Conservation (phyloP, 2,113 vertebrate genomes). For the Petromus typicus region DNA sequence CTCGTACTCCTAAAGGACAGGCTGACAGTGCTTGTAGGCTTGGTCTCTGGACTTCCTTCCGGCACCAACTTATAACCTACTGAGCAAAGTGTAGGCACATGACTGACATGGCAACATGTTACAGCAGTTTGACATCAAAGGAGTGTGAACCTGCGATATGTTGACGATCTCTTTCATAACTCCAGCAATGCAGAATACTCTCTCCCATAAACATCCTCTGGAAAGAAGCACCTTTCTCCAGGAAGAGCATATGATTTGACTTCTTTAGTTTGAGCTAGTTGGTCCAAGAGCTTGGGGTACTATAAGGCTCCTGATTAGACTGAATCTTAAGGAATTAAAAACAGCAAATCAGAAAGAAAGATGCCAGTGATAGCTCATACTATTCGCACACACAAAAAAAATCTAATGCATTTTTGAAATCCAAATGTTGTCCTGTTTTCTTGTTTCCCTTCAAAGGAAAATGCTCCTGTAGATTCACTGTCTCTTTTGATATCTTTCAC, state of each 20-base stretch:
- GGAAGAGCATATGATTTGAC: not conserved
- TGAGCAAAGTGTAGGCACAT: not conserved
- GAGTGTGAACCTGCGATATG: not conserved
- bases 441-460: slow-evolving; percentile 7
- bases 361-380: not conserved
- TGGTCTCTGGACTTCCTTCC: not conserved
- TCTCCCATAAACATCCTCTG: not conserved
- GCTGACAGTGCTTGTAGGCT: not conserved
- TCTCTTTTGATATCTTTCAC: not conserved
- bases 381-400: not conserved
- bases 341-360: not conserved
- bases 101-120: not conserved
- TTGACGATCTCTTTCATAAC: not conserved
- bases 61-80: not conserved
- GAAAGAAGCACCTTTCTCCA: not conserved
- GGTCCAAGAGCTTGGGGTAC: not conserved
- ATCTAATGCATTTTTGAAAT: not conserved
- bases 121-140: not conserved
- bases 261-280: not conserved
- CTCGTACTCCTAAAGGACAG: not conserved
- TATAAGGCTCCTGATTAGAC: not conserved
- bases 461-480: too few species aligned
- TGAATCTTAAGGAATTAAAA: slow-evolving; percentile 33
- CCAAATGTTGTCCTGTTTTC: not conserved
- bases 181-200: not conserved